A percentile compares a stretch with the other conserved stretches of the same genome.
phyloP scores from a whole-genome alignment of 2,113 vertebrate species.

The Phoenicopterus ruber region DNA sequence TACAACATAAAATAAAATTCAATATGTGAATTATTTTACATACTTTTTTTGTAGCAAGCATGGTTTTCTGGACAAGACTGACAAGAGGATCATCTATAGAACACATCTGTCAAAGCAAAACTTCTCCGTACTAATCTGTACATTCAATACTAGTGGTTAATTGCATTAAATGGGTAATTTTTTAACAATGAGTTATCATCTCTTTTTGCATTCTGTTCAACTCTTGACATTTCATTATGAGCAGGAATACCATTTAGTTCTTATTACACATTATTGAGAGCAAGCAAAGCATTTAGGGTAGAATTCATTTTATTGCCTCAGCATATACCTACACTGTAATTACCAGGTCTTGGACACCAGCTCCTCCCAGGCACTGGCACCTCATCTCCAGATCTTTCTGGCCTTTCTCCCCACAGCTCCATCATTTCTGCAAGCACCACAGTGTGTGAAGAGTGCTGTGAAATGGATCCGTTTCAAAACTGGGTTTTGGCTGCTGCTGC shows the following conservation, averaged over 20 bases:
- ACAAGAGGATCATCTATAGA: neutral
- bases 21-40: neutral
- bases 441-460: neutral
- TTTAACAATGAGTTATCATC: neutral
- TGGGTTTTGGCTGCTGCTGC: neutral
- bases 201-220: neutral
- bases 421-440: neutral
- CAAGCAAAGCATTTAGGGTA: neutral
- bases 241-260: neutral
- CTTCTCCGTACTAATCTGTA: neutral
- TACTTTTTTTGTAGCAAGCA: neutral
- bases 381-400: neutral
- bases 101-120: neutral
- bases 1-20: neutral
- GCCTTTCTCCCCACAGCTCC: neutral
- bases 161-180: neutral
- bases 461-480: neutral
- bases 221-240: neutral
- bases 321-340: neutral
- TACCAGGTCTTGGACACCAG: neutral
- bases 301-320: neutral
- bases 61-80: neutral
- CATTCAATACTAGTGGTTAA: neutral
- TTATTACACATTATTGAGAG: neutral
- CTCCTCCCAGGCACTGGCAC: neutral